These are phyloP conservation scores for Lethenteron camtschaticum DNA, from an alignment of 2,113 vertebrate genomes.

Conservation along the genomic window DNA sequence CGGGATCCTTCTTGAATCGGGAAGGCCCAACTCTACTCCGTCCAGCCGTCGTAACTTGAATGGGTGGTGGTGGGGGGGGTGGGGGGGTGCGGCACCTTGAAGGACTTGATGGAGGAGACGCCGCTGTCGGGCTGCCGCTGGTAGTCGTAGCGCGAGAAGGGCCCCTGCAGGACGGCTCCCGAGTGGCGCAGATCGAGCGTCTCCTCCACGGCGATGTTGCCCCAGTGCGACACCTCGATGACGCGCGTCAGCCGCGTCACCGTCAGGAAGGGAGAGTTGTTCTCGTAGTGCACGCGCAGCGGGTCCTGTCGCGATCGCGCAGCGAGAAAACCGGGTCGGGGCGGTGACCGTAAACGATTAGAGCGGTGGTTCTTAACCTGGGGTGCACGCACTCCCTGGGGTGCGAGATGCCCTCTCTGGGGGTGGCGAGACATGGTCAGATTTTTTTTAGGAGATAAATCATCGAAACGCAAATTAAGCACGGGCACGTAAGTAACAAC, in stretches of 20 bases:
- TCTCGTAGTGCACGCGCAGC: constrained; percentile 89
- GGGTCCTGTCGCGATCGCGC: constrained; percentile 28
- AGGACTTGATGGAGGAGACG: constrained; percentile 90
- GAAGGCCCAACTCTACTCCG: too few species aligned
- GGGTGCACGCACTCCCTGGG: too few species aligned
- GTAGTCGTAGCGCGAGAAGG: constrained; percentile 91
- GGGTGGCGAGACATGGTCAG: too few species aligned
- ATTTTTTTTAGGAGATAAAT: too few species aligned
- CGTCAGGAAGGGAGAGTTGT: constrained; percentile 81
- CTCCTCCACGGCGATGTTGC: constrained; percentile 90
- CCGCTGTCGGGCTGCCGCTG: constrained; percentile 93
- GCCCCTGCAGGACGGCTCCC: constrained; percentile 67
- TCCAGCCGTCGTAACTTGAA: too few species aligned
- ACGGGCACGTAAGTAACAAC: too few species aligned
- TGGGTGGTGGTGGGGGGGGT: neutral
- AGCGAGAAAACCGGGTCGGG: too few species aligned
- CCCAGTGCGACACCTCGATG: constrained; percentile 96
- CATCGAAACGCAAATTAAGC: too few species aligned
- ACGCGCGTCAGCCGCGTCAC: constrained; percentile 68
- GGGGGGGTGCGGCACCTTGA: constrained; percentile 36
- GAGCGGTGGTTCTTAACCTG: too few species aligned
- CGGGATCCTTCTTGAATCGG: too few species aligned
- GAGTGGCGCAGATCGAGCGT: constrained; percentile 82
- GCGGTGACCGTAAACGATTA: too few species aligned
- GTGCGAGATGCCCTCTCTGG: too few species aligned